Evolutionary conservation across 2,888 invertebrate genomes (phyloP).

Genomic region (Sarcophaga variegata): DNA sequence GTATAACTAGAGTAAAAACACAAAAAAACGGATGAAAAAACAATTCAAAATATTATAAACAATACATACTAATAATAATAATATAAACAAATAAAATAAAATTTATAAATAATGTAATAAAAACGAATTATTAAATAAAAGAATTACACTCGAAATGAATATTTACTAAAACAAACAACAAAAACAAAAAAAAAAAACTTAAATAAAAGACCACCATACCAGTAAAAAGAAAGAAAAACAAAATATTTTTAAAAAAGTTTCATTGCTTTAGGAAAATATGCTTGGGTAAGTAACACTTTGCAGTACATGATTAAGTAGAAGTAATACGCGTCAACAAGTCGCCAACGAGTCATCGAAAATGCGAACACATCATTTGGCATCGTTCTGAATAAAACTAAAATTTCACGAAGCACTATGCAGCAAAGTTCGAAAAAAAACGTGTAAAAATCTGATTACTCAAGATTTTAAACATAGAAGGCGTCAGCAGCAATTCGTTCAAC

Average conservation of each 20-base stretch:
- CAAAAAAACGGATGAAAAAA: conserved; percentile 5
- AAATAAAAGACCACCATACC: conserved; percentile 75
- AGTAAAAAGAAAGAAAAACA: conserved; percentile 54
- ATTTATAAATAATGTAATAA: conserved; percentile 13
- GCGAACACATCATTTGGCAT: too few species aligned
- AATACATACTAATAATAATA: conserved; percentile 40
- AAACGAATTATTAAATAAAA: neutral
- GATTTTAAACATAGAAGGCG: too few species aligned
- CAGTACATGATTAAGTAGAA: too few species aligned
- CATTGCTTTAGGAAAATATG: neutral
- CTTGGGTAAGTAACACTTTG: too few species aligned
- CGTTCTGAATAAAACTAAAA: too few species aligned
- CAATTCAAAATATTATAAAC: conserved; percentile 38
- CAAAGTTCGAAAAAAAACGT: too few species aligned
- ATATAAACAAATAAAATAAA: conserved; percentile 43
- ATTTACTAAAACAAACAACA: too few species aligned
- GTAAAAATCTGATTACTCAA: too few species aligned
- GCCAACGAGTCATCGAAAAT: too few species aligned
- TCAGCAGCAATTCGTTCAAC: too few species aligned
- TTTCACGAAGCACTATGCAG: too few species aligned
- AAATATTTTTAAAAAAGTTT: neutral
- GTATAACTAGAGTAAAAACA: conserved; percentile 53
- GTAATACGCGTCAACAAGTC: too few species aligned
- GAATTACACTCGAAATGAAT: conserved; percentile 15
- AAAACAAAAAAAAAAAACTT: conserved; percentile 42